phyloP scores from a whole-genome alignment of 2,113 vertebrate species.

The Apodemus speciosus region DNA sequence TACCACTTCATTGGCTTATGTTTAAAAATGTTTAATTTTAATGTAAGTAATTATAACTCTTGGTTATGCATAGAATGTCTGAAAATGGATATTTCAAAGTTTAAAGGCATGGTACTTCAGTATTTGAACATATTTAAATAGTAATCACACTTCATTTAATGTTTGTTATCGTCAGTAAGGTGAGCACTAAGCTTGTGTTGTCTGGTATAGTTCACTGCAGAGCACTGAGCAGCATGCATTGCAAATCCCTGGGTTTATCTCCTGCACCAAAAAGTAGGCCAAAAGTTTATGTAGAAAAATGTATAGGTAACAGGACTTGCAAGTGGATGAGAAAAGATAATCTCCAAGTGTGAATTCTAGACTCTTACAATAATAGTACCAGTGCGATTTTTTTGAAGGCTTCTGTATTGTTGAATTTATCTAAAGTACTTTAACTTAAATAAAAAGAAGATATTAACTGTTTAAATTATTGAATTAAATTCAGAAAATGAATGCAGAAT shows the following conservation, averaged over 20 bases:
- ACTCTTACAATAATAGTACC: slow-evolving; percentile 26
- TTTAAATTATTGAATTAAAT: slow-evolving; percentile 23
- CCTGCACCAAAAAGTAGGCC: background rate
- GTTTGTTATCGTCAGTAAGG: slow-evolving; percentile 51
- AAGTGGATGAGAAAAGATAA: slow-evolving; percentile 8
- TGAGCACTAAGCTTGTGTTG: slow-evolving; percentile 4
- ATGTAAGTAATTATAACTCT: background rate
- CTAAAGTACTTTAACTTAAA: slow-evolving; percentile 39
- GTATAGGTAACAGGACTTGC: slow-evolving; percentile 39
- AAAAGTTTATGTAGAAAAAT: background rate
- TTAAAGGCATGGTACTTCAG: background rate
- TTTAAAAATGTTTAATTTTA: background rate
- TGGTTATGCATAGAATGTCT: background rate
- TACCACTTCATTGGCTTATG: background rate
- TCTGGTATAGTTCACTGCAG: background rate
- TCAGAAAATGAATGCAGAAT: slow-evolving; percentile 41
- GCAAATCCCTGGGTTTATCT: background rate
- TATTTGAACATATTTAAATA: slow-evolving; percentile 54
- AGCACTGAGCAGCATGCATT: background rate
- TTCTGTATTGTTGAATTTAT: slow-evolving; percentile 38
- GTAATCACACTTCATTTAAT: slow-evolving; percentile 33
- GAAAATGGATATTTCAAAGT: slow-evolving; percentile 40
- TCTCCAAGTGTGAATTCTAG: slow-evolving; percentile 25
- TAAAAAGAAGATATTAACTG: slow-evolving; percentile 24
- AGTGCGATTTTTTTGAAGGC: slow-evolving; percentile 38